Evolutionary conservation across 1,140 invertebrate genomes (phyloP).

Genomic region (Aphaenogaster rudis): DNA sequence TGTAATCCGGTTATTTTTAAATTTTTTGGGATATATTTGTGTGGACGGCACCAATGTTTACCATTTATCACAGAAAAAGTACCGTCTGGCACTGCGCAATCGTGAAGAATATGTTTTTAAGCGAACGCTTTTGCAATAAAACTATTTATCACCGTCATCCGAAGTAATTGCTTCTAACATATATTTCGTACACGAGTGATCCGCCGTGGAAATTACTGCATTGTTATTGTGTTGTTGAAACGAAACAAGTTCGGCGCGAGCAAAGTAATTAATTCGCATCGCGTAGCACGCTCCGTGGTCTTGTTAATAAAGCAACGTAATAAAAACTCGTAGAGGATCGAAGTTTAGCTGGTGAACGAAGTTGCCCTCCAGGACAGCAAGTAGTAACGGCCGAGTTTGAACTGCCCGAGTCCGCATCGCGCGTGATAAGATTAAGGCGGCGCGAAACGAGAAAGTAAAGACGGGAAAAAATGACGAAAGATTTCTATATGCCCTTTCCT

Average conservation of each 20-base stretch:
- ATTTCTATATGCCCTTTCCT: not conserved
- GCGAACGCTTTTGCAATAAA: not conserved
- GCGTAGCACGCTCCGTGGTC: not conserved
- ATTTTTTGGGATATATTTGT: constrained; percentile 9
- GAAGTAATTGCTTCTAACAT: not conserved
- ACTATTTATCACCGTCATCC: not conserved
- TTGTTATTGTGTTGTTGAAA: not conserved
- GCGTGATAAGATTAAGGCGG: constrained; percentile 38
- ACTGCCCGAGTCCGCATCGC: not conserved
- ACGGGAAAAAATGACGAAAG: constrained; percentile 27
- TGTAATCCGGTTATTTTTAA: constrained; percentile 34
- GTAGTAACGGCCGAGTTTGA: constrained; percentile 50
- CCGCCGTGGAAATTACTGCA: constrained; percentile 13
- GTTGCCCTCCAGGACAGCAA: constrained; percentile 25
- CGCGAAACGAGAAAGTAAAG: not conserved
- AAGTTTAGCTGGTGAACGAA: constrained; percentile 53
- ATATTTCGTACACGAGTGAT: not conserved
- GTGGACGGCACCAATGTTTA: not conserved
- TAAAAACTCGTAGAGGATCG: constrained; percentile 30
- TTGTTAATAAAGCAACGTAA: constrained; percentile 58
- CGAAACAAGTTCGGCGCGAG: not conserved
- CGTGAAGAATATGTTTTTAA: not conserved
- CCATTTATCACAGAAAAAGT: not conserved
- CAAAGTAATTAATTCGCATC: constrained; percentile 62
- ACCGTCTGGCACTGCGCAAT: not conserved